Base-by-base conservation (phyloP, 2,888 invertebrate species). In the Drosophila anomalata region DNA sequence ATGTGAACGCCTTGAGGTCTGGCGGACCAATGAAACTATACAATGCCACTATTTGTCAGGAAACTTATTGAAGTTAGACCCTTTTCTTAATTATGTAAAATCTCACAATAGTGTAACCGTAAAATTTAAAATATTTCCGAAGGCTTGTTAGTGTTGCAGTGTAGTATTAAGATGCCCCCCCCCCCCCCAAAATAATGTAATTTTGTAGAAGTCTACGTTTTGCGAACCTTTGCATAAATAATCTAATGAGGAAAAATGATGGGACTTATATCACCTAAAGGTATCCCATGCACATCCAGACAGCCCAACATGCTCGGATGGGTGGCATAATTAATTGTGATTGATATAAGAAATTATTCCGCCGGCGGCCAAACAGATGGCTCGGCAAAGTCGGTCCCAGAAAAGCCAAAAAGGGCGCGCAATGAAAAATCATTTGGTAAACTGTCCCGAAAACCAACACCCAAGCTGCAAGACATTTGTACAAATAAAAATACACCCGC, bases 281-380 rank as follows among this genome's bases (percentile, higher is more conserved):
- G 54, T 29, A 60, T 56, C 55, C 59, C 41, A 24, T 44, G 47
- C 50, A 59, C 41, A 62, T 48, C 56, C 29, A 52, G 9, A 33
- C 44, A 58, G 20, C 51, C 59, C 44, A 36, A 63, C 36, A 56
- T 36, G 42, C 29, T 48, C 47, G 29, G 41, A 26, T 53, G 44
- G 59, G 51, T 59, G 56, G 63, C 74, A 75, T 87, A 85, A 87
- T 88, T 89, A 89, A 90, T 87, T 88, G 82, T 90, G 90, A 90
- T 90, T 87, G 84, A 90, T 90, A 79, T 73, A 73, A 77, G 72
- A 86, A 80, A 84, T 87, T 87, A 80, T 76, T 78, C 79, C 79
- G 83, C 72, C 77, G 61, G 75, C 68, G 75, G 78, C 71, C 55
- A 78, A 87, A 78, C 88, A 87, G 87, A 80, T 80, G 87, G 73